Percentiles rank a stretch among this genome's conserved stretches.
phyloP scores from a whole-genome alignment of 2,797 vertebrate genomes.

The Lacerta viridis region DNA sequence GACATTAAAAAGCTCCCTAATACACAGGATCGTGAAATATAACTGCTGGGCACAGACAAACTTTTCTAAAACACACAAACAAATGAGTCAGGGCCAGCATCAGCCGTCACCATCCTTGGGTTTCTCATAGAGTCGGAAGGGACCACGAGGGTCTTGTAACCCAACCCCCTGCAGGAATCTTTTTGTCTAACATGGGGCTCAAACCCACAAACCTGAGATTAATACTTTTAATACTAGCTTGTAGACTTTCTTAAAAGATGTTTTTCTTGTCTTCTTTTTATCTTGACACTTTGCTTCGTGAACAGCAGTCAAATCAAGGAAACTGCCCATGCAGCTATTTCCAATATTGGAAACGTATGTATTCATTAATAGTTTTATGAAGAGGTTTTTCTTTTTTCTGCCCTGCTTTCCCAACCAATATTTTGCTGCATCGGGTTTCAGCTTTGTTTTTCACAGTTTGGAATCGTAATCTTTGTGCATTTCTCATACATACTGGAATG shows the following conservation, averaged over 20 bases:
- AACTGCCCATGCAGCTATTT: not conserved
- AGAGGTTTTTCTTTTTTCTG: not conserved
- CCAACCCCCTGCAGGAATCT: not conserved
- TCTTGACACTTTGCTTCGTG: not conserved
- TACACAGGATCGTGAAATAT: not conserved
- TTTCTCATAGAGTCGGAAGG: not conserved
- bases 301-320: not conserved
- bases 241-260: not conserved
- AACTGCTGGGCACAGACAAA: not conserved
- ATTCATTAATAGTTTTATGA: not conserved
- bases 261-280: not conserved
- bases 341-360: not conserved
- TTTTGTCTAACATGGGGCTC: no score
- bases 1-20: accelerated
- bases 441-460: not conserved
- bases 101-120: not conserved
- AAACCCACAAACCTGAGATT: no score
- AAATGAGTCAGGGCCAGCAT: not conserved
- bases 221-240: no score
- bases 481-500: not conserved
- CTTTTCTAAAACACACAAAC: not conserved
- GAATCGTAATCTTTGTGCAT: not conserved
- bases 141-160: no score
- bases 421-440: not conserved
- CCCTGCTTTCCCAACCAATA: not conserved